Evolutionary conservation across 2,888 invertebrate species (phyloP).

Genomic region (Noctua fimbriata): DNA sequence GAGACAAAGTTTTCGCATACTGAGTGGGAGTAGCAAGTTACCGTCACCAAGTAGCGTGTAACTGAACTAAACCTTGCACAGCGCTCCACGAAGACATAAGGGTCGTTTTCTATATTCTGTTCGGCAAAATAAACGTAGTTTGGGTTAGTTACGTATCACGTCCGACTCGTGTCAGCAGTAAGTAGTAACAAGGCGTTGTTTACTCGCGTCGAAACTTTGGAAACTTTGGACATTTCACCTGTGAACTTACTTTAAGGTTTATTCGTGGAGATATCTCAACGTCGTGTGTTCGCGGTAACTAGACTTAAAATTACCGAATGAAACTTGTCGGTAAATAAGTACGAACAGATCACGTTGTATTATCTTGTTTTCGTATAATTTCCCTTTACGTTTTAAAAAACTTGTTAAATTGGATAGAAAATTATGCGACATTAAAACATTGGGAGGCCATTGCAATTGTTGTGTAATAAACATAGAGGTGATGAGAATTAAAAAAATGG

Average conservation of each 20-base stretch:
- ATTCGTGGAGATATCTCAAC: slow-evolving; percentile 51
- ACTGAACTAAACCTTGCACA: slow-evolving; percentile 44
- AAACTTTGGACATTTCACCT: slow-evolving; percentile 77
- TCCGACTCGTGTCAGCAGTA: slow-evolving; percentile 73
- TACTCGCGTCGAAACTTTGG: slow-evolving; percentile 71
- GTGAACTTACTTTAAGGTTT: slow-evolving; percentile 70
- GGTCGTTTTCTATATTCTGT: slow-evolving; percentile 62
- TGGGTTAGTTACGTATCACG: slow-evolving; percentile 69
- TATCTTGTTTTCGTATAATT: not conserved
- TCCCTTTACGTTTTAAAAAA: not conserved
- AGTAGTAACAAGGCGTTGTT: slow-evolving; percentile 77
- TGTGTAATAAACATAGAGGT: not conserved
- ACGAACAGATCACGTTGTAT: not conserved
- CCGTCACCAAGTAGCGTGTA: slow-evolving; percentile 45
- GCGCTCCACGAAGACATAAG: slow-evolving; percentile 59
- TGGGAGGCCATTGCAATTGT: not conserved
- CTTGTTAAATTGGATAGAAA: no score
- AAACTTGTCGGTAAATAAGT: slow-evolving; percentile 16
- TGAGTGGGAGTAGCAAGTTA: slow-evolving; percentile 60
- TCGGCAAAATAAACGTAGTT: slow-evolving; percentile 62
- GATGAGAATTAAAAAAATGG: not conserved
- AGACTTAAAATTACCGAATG: slow-evolving; percentile 28
- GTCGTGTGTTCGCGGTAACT: not conserved
- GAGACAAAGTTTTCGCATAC: slow-evolving; percentile 72
- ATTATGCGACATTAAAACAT: not conserved